Evolutionary conservation across 2,113 vertebrate genomes (phyloP).

Genomic region (Polyodon spathula): DNA sequence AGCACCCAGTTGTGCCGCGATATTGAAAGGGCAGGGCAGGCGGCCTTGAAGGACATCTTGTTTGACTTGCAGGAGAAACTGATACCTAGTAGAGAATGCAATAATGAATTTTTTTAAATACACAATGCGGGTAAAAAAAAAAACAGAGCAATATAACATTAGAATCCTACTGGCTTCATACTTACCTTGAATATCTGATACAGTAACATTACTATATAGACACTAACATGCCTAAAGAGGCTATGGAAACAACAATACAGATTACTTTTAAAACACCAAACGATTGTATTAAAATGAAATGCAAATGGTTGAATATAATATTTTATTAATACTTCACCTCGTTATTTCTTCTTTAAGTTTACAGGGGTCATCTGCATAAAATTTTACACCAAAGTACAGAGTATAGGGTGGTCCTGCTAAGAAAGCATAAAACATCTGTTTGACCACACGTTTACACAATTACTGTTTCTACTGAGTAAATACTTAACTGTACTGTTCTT

Average conservation of each 20-base stretch:
- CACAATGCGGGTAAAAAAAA: too few relatives aligned
- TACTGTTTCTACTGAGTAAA: background rate
- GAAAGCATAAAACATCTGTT: slow-evolving; percentile 12
- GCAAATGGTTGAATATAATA: slow-evolving; percentile 11
- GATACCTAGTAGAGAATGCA: slow-evolving; percentile 58
- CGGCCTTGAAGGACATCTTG: slow-evolving; percentile 80
- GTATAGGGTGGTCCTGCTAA: slow-evolving; percentile 84
- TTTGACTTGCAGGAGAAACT: slow-evolving; percentile 84
- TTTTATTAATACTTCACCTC: too few relatives aligned
- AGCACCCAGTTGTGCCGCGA: slow-evolving; percentile 63
- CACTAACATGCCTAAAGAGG: too few relatives aligned
- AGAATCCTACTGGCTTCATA: too few relatives aligned
- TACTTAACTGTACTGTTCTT: background rate
- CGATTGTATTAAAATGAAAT: background rate
- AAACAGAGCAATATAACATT: too few relatives aligned
- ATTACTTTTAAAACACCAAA: background rate
- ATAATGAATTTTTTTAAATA: too few relatives aligned
- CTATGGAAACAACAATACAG: slow-evolving; percentile 14
- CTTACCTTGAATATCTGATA: too few relatives aligned
- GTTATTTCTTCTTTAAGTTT: slow-evolving; percentile 83
- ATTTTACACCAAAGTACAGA: slow-evolving; percentile 86
- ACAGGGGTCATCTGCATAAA: slow-evolving; percentile 79
- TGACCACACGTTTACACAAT: too few relatives aligned
- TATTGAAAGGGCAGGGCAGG: slow-evolving; percentile 59
- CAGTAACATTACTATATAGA: too few relatives aligned